A percentile compares a stretch with the other conserved stretches of the same genome.
These are phyloP conservation scores for Dendroctonus ponderosae DNA, from an alignment of 1,140 invertebrate species.

Conservation along the genomic window DNA sequence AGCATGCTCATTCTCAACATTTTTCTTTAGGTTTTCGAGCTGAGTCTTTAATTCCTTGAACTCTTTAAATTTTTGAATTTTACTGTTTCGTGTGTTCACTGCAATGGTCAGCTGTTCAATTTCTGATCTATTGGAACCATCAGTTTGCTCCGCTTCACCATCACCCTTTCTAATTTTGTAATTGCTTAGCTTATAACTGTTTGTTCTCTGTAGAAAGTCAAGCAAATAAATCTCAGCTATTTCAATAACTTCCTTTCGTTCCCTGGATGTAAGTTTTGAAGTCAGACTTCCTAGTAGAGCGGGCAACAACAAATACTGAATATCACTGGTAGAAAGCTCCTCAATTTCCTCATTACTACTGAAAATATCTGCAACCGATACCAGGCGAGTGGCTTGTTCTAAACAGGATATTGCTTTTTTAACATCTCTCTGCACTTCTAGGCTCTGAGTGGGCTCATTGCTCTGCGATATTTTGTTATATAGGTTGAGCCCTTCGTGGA, in stretches of 20 bases:
- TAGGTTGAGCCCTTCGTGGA: slow-evolving; percentile 60
- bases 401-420: slow-evolving; percentile 69
- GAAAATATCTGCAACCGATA: slow-evolving; percentile 78
- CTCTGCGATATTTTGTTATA: slow-evolving; percentile 59
- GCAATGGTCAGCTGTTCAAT: slow-evolving; percentile 48
- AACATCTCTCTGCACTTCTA: slow-evolving; percentile 61
- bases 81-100: slow-evolving; percentile 62
- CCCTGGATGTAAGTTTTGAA: slow-evolving; percentile 64
- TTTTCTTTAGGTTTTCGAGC: slow-evolving; percentile 63
- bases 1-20: slow-evolving; percentile 61
- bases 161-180: slow-evolving; percentile 42
- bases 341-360: slow-evolving; percentile 85
- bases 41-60: slow-evolving; percentile 76
- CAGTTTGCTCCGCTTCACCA: slow-evolving; percentile 13
- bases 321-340: slow-evolving; percentile 79
- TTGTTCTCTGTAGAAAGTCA: slow-evolving; percentile 78
- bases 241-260: slow-evolving; percentile 68
- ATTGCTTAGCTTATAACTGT: slow-evolving; percentile 73
- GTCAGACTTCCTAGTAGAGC: slow-evolving; percentile 76
- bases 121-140: slow-evolving; percentile 37
- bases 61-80: slow-evolving; percentile 77
- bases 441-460: slow-evolving; percentile 60
- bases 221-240: slow-evolving; percentile 80
- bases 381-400: slow-evolving; percentile 74
- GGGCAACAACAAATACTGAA: slow-evolving; percentile 83